Conservation (phyloP, 2,797 vertebrate species). For the Gobionotothen gibberifrons region DNA sequence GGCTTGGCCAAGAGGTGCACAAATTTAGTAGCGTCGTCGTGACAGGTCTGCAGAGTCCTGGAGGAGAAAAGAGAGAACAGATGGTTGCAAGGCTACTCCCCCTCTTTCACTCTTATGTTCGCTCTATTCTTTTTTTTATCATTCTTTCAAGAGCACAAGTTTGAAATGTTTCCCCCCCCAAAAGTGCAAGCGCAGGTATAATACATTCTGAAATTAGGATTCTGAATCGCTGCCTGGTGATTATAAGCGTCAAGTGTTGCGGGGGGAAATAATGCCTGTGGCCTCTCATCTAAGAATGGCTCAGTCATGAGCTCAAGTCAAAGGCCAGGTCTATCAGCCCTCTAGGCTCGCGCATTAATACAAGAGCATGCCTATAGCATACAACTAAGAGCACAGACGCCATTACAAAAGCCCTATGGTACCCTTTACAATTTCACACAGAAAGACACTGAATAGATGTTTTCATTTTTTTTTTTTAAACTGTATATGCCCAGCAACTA, state of each 20-base stretch:
- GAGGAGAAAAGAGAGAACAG: conserved; percentile 81
- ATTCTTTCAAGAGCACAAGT: conserved; percentile 43
- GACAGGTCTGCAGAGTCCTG: conserved; percentile 94
- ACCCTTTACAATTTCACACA: conserved; percentile 43
- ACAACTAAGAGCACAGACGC: conserved; percentile 22
- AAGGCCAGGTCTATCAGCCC: conserved; percentile 58
- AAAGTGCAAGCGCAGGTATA: conserved; percentile 46
- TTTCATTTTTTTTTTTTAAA: conserved; percentile 14
- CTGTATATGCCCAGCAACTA: not conserved
- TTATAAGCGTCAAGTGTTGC: conserved; percentile 46
- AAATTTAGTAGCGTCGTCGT: conserved; percentile 94
- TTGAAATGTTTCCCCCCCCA: conserved; percentile 49
- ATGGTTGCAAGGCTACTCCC: conserved; percentile 76
- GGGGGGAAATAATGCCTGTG: conserved; percentile 58
- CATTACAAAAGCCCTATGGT: conserved; percentile 46
- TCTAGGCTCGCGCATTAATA: conserved; percentile 68
- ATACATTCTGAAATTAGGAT: conserved; percentile 79
- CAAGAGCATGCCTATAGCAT: conserved; percentile 61
- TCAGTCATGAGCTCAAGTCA: conserved; percentile 64
- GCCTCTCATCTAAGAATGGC: conserved; percentile 63
- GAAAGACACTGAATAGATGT: conserved; percentile 51
- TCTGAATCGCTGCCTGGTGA: conserved; percentile 56
- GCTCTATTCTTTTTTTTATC: conserved; percentile 30
- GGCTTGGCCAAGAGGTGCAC: conserved; percentile 94
- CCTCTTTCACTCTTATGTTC: conserved; percentile 34